These are phyloP conservation scores for Sylvicola cinctus DNA, from an alignment of 2,888 invertebrate species.

Conservation along the genomic window DNA sequence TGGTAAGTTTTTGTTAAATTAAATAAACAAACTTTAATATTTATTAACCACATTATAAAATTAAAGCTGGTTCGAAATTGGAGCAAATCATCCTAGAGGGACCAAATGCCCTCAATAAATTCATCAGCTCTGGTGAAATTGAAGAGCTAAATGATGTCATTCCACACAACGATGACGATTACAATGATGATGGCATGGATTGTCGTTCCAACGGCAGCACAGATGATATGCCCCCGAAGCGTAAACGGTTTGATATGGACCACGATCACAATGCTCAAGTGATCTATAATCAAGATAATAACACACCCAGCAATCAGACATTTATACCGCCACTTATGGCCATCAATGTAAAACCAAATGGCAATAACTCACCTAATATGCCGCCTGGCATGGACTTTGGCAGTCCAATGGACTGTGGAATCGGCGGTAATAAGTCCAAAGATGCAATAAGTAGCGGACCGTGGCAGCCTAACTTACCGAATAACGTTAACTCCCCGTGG, in stretches of 20 bases:
- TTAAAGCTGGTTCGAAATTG: slow-evolving; percentile 47
- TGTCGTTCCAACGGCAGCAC: neutral
- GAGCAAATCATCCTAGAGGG: slow-evolving; percentile 60
- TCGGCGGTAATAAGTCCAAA: too few relatives aligned
- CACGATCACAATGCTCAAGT: slow-evolving; percentile 22
- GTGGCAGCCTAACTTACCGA: too few relatives aligned
- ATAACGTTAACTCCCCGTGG: too few relatives aligned
- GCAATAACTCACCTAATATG: slow-evolving; percentile 1
- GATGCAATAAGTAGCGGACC: too few relatives aligned
- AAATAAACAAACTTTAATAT: neutral
- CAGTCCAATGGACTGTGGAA: neutral
- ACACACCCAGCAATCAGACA: slow-evolving; percentile 2
- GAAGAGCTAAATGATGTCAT: slow-evolving; percentile 62
- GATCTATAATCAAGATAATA: slow-evolving; percentile 11
- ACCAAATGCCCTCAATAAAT: slow-evolving; percentile 52
- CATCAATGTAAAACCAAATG: slow-evolving; percentile 15
- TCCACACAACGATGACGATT: slow-evolving; percentile 35
- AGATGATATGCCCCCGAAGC: slow-evolving; percentile 13
- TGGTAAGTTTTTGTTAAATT: slow-evolving; percentile 25
- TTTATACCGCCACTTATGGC: slow-evolving; percentile 17
- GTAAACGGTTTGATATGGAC: slow-evolving; percentile 18
- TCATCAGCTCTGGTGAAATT: slow-evolving; percentile 59
- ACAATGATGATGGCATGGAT: slow-evolving; percentile 5
- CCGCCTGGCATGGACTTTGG: neutral
- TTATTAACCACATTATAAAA: slow-evolving; percentile 1